Base-by-base conservation (phyloP, 2,797 vertebrate species). In the Psittacula echo region DNA sequence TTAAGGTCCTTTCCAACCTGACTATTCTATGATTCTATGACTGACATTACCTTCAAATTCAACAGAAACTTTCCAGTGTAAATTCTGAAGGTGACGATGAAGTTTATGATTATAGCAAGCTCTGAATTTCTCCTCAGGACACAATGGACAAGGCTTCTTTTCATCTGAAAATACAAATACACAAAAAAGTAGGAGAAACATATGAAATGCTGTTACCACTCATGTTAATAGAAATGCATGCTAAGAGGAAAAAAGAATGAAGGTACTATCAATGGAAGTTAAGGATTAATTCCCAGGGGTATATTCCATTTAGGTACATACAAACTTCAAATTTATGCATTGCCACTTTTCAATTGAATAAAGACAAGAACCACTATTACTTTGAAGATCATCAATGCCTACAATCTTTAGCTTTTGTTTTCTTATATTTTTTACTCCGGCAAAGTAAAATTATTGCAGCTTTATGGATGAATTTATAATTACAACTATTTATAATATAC, bases 51-150 rank as follows among this genome's bases (percentile, higher is more conserved):
- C 99, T 98, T 99, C 98, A 98, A 99, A 99, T 97, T 99, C 99
- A 90, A 99, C 99, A 60, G 99, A 99, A 89, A 99, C 98, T 95
- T 99, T 99, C 99, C 99, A 99, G 97, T 99, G 99, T 51, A 99
- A 98, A 97, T 99, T 99, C 97, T 99, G 99, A 94, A 99, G 98
- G 92, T 99, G 99, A 18, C 99, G 98, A 54, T 98, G 98, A 45
- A 99, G 99, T 81, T 99, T 99, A 96, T 99, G 98, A 95, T 98
- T 98, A 90, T 98, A 99, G 89, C 98, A 99, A 67, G 99, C 98
- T 97, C 98, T 99, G 65, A 99, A 99, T 82, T 98, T 99, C 95
- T 99, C 99, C 94, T 99, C 99, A 6, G 99, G 98, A 96, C 99
- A 99, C 81, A 99, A 96, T 0, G 99, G 99, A 95, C 99, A 99